These are phyloP conservation scores for Apocrypta bakeri DNA, from an alignment of 1,140 invertebrate genomes.

Conservation along the genomic window DNA sequence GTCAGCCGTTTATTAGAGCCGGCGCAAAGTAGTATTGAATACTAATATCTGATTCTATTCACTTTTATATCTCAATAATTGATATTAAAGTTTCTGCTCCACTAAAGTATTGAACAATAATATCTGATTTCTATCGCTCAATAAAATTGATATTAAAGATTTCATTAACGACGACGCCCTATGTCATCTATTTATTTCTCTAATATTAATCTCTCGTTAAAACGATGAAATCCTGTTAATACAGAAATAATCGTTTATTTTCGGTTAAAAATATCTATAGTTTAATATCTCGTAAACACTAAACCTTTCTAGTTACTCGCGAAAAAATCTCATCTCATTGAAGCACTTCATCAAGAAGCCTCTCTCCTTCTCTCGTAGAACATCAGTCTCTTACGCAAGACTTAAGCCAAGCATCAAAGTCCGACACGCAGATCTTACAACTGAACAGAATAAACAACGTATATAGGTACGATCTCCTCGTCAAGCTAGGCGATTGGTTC, in stretches of 20 bases:
- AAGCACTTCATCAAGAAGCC: neutral
- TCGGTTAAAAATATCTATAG: neutral
- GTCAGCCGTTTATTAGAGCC: too few relatives aligned
- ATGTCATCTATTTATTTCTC: too few relatives aligned
- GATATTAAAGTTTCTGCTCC: too few relatives aligned
- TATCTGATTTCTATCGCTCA: too few relatives aligned
- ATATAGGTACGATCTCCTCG: neutral
- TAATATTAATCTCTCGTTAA: too few relatives aligned
- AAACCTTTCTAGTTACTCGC: neutral
- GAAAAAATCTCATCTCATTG: neutral
- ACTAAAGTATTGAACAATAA: too few relatives aligned
- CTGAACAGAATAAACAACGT: neutral
- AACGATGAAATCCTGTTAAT: too few relatives aligned
- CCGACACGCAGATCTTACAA: neutral
- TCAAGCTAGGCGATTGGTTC: slow-evolving; percentile 8
- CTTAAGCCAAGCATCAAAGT: neutral
- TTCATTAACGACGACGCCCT: neutral
- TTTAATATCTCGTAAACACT: neutral
- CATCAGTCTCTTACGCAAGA: neutral
- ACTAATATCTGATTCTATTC: too few relatives aligned
- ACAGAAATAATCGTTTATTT: too few relatives aligned
- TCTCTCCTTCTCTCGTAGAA: neutral
- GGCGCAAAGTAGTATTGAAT: too few relatives aligned
- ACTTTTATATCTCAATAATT: too few relatives aligned
- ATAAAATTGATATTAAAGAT: too few relatives aligned